phyloP scores from a whole-genome alignment of 2,888 invertebrate species.

The Apotomis capreana region DNA sequence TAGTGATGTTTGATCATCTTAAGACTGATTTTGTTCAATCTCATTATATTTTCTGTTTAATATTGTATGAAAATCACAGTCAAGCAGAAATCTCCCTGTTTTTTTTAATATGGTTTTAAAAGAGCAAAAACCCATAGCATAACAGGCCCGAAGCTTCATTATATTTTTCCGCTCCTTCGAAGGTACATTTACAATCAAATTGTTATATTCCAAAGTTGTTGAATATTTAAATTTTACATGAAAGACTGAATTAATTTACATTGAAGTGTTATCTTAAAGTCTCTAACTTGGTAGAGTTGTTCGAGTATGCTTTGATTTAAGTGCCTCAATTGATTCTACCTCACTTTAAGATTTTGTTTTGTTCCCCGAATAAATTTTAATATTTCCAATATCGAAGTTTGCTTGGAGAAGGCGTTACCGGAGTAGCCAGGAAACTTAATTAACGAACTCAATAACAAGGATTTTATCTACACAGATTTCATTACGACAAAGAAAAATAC shows the following conservation, averaged over 20 bases:
- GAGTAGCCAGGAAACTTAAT: conserved; percentile 32
- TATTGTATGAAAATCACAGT: too few species aligned
- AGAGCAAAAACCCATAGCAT: neutral
- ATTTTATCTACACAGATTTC: conserved; percentile 22
- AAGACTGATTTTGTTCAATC: too few species aligned
- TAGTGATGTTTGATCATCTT: too few species aligned
- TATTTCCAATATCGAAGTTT: conserved; percentile 41
- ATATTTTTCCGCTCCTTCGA: neutral
- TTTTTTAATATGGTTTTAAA: neutral
- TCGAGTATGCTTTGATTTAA: conserved; percentile 42
- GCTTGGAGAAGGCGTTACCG: conserved; percentile 9
- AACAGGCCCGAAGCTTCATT: neutral
- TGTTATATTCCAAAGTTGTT: conserved; percentile 43
- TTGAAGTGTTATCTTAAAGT: conserved; percentile 44
- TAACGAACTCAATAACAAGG: conserved; percentile 31
- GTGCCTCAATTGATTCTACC: conserved; percentile 40
- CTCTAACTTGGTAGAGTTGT: conserved; percentile 41
- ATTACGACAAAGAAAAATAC: conserved; percentile 21
- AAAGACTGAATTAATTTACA: conserved; percentile 46
- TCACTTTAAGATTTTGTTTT: conserved; percentile 40
- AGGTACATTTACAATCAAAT: conserved; percentile 30
- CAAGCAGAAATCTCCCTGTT: too few species aligned
- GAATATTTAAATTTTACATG: conserved; percentile 43
- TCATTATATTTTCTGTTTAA: neutral
- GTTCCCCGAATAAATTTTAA: conserved; percentile 41